phyloP scores from a whole-genome alignment of 2,113 vertebrate genomes.

The Nansenia antarctica region DNA sequence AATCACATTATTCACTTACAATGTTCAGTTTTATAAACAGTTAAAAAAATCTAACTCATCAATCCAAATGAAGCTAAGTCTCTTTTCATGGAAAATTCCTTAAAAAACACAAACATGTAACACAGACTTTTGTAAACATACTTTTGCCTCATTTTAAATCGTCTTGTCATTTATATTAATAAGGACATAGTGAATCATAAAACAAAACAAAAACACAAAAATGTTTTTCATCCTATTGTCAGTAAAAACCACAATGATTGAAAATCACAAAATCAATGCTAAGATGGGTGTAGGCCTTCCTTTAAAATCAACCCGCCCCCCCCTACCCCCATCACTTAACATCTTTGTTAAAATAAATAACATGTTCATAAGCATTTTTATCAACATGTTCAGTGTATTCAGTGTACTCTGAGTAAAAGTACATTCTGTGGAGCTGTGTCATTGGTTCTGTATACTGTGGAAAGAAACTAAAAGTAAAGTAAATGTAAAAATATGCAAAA shows the following conservation, averaged over 20 bases:
- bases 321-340: constrained; percentile 16
- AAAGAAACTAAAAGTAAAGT: not conserved
- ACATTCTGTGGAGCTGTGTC: constrained; percentile 12
- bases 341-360: constrained; percentile 49
- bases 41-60: constrained; percentile 27
- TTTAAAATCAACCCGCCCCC: constrained; percentile 39
- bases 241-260: constrained; percentile 30
- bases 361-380: constrained; percentile 46
- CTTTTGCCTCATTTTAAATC: constrained; percentile 39
- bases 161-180: constrained; percentile 37
- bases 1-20: constrained; percentile 69
- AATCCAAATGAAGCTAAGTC: constrained; percentile 30
- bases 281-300: constrained; percentile 33
- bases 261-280: constrained; percentile 27
- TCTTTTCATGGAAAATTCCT: constrained; percentile 33
- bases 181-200: constrained; percentile 42
- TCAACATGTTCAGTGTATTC: constrained; percentile 30
- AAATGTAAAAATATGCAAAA: not conserved
- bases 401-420: constrained; percentile 18
- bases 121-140: constrained; percentile 62
- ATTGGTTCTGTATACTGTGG: constrained; percentile 13
- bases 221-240: constrained; percentile 17
- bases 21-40: constrained; percentile 16
- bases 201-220: constrained; percentile 40
- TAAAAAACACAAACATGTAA: constrained; percentile 44